phyloP scores from a whole-genome alignment of 2,113 vertebrate genomes.

The Zingel zingel region DNA sequence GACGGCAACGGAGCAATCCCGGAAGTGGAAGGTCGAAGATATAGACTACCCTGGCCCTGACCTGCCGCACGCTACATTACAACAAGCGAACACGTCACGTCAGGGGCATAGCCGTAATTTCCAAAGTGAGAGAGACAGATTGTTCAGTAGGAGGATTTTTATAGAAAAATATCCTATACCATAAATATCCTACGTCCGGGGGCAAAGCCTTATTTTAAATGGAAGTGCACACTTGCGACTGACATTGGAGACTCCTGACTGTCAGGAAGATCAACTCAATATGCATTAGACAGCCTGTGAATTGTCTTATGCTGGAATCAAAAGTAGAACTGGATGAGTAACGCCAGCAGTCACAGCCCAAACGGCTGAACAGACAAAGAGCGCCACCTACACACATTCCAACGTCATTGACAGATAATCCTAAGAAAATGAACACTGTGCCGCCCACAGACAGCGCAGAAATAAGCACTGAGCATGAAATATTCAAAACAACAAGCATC shows the following conservation, averaged over 20 bases:
- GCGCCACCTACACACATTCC: not conserved
- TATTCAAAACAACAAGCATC: not conserved
- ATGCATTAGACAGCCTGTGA: not conserved
- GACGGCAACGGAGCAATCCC: too few relatives aligned
- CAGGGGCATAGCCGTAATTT: too few relatives aligned
- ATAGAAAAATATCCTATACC: too few relatives aligned
- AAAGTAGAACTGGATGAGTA: not conserved
- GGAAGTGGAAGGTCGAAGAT: too few relatives aligned
- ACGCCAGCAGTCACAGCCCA: not conserved
- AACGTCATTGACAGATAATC: constrained; percentile 1
- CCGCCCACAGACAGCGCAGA: not conserved
- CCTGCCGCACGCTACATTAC: too few relatives aligned
- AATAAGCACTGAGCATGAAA: not conserved
- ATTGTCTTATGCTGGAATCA: not conserved
- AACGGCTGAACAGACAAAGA: not conserved
- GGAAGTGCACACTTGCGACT: not conserved
- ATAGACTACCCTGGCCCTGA: too few relatives aligned
- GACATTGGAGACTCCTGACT: not conserved
- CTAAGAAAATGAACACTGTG: not conserved
- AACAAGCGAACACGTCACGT: too few relatives aligned
- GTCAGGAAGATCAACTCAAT: not conserved
- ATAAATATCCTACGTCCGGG: too few relatives aligned
- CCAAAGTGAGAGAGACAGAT: too few relatives aligned
- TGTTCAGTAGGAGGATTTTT: too few relatives aligned
- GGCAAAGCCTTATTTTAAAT: not conserved